phyloP scores from a whole-genome alignment of 2,797 vertebrate species.

The Dallia pectoralis region DNA sequence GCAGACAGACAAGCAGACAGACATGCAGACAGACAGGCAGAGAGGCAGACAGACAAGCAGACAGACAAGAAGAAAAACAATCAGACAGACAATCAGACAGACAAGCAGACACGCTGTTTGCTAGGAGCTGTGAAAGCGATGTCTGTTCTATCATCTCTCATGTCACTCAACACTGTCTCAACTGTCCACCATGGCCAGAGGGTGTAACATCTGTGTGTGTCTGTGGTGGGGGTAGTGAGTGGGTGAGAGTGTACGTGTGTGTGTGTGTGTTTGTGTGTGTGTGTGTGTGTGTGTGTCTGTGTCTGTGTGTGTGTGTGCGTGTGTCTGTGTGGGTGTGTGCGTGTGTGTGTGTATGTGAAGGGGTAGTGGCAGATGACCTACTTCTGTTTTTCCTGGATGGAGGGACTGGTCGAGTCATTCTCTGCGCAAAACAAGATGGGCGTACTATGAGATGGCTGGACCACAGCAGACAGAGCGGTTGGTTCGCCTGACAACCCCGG shows the following conservation, averaged over 20 bases:
- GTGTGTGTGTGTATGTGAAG: constrained; percentile 11
- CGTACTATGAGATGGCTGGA: too few relatives aligned
- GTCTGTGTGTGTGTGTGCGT: constrained; percentile 17
- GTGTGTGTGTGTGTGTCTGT: constrained; percentile 12
- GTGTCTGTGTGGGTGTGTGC: constrained; percentile 15
- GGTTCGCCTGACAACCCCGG: constrained; percentile 8
- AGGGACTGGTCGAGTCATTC: constrained; percentile 25
- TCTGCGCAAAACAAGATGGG: constrained; percentile 4
- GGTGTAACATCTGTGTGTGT: constrained; percentile 21
- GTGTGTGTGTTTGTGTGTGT: constrained; percentile 12
- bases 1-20: background rate
- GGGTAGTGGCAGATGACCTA: constrained; percentile 29
- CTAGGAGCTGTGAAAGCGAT: constrained; percentile 26
- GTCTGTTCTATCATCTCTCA: constrained; percentile 29
- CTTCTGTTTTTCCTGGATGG: constrained; percentile 27
- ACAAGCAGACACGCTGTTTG: constrained; percentile 8
- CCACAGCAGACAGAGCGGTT: background rate
- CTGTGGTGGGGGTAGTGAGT: constrained; percentile 13
- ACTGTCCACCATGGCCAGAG: constrained; percentile 24
- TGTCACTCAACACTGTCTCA: constrained; percentile 32
- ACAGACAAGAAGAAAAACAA: background rate
- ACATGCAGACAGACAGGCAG: too few relatives aligned
- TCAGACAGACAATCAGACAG: background rate
- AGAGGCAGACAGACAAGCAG: background rate
- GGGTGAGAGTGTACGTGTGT: too few relatives aligned